Conservation (phyloP, 2,113 vertebrate genomes). For the Spea multiplicata region DNA sequence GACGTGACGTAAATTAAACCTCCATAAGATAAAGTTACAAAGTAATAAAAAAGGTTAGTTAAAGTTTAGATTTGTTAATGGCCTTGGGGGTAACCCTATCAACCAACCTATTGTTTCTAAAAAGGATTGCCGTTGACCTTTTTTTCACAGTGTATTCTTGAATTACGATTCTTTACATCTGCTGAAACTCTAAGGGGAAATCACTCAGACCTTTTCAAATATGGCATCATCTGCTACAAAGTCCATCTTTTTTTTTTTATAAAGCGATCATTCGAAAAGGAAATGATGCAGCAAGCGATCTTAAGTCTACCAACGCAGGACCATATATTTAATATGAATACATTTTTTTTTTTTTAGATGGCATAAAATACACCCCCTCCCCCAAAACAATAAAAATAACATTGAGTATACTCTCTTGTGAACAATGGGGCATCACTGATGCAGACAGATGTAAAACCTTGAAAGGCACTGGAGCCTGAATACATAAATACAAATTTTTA, state of each 20-base stretch:
- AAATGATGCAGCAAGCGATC: constrained; percentile 40
- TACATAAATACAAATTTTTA: constrained; percentile 32
- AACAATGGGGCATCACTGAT: constrained; percentile 33
- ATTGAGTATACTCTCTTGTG: neutral
- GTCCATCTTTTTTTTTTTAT: constrained; percentile 35
- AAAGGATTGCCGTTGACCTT: constrained; percentile 55
- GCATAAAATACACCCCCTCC: too few species aligned
- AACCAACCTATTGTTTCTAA: constrained; percentile 49
- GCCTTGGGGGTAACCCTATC: constrained; percentile 55
- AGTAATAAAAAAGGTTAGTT: constrained; percentile 48
- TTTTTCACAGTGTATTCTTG: constrained; percentile 51
- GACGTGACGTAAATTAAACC: constrained; percentile 42
- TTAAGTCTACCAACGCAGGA: constrained; percentile 36
- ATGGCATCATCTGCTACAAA: constrained; percentile 53
- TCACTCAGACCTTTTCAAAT: constrained; percentile 48
- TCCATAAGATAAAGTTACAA: constrained; percentile 53
- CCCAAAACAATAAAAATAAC: too few species aligned
- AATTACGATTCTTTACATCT: constrained; percentile 58
- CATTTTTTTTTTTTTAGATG: too few species aligned
- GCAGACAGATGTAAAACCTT: neutral
- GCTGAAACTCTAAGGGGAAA: constrained; percentile 51
- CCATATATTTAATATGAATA: too few species aligned
- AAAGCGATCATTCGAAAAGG: constrained; percentile 34
- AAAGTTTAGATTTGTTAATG: constrained; percentile 55
- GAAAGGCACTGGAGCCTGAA: neutral